Base-by-base conservation (phyloP, 2,113 vertebrate species). In the Myotis yumanensis region DNA sequence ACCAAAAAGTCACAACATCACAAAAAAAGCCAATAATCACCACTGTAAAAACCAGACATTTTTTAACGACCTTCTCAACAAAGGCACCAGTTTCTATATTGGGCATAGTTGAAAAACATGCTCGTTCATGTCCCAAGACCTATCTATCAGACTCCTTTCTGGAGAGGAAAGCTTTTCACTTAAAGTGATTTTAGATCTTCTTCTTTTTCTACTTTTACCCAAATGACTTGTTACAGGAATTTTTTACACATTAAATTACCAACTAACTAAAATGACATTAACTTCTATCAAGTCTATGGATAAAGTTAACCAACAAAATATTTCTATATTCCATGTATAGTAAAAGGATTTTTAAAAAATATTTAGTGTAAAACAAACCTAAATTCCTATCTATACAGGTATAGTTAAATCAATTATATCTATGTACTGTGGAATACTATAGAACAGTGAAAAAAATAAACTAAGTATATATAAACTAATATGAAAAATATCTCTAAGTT, bases 201-300 rank as follows among this genome's bases (percentile, higher is more conserved):
- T 40, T 57, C 10, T 86, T 95, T 95, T 77, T 59, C 59, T 93
- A 93, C 16, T 71, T 86, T 88, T 91, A 82, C 35, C 8, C 40
- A 96, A 95, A 57, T 51, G 14, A 89, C 18, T 57, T 84, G 20
- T 73, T 73, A 76, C 7, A 11, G 14, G 17, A 88, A 88, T 46
- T 11, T 37, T 84, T 68, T 23, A 54, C 18, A 90, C 64, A 64
- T 40, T 94, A 80, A 66, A 57, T 77, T 68, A 51, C 17, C 35
- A 94, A 59, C 28, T 71, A 86, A 89, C 20, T 83, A 85, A 75
- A 89, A 90, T 86, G 66, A 68, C 7, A 72, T 71, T 64, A 92
- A 32, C 15, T 64, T 69, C 48, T 28, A 77, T 32, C 10, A 68
- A 85, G 52, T 75, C 46, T 48, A 72, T 35, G 35, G 16, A 89